Evolutionary conservation across 2,888 invertebrate genomes (phyloP).

Genomic region (Phragmatobia fuliginosa): DNA sequence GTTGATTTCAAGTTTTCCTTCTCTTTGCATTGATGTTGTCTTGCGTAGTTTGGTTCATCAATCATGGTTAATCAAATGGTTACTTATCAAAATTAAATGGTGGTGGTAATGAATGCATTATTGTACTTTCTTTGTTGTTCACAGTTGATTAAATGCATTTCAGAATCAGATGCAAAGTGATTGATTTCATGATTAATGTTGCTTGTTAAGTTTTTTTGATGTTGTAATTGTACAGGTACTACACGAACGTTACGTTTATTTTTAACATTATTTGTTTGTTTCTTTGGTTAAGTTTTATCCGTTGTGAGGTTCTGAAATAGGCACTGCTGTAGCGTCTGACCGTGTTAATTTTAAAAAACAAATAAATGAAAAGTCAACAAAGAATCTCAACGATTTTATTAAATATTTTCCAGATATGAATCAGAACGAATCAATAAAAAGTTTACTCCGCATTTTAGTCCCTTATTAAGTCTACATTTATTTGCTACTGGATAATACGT

Average conservation of each 20-base stretch:
- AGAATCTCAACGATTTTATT: too few species aligned
- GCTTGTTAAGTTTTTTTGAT: slow-evolving; percentile 34
- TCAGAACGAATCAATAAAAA: too few species aligned
- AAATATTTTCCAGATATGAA: too few species aligned
- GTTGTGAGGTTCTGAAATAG: background rate
- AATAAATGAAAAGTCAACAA: too few species aligned
- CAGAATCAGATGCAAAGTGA: slow-evolving; percentile 30
- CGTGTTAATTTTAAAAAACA: background rate
- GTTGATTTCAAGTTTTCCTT: too few species aligned
- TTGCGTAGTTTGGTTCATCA: too few species aligned
- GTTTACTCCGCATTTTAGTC: background rate
- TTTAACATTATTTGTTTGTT: slow-evolving; percentile 4
- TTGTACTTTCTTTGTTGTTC: slow-evolving; percentile 7
- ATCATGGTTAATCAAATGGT: background rate
- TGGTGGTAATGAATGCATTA: background rate
- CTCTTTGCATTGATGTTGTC: too few species aligned
- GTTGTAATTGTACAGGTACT: slow-evolving; percentile 35
- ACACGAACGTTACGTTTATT: slow-evolving; percentile 19
- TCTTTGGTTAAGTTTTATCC: background rate
- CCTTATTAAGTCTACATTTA: background rate
- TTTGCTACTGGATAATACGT: background rate
- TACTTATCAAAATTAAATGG: background rate
- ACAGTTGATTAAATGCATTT: slow-evolving; percentile 27
- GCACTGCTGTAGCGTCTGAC: background rate
- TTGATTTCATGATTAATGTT: slow-evolving; percentile 39